Conservation (phyloP, 2,113 vertebrate species). For the Zapornia atra region DNA sequence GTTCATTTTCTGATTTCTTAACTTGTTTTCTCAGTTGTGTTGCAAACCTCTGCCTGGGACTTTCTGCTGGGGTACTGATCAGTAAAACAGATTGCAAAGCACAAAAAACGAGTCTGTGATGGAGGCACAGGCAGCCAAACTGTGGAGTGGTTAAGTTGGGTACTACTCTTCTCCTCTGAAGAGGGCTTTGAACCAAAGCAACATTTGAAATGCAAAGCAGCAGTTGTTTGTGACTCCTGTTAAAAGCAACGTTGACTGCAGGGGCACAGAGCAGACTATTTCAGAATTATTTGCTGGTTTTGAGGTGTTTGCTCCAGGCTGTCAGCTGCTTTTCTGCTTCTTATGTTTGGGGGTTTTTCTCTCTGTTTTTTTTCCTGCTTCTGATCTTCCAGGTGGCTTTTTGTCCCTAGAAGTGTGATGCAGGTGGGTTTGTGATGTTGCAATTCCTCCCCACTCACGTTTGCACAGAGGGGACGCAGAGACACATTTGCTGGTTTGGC, state of each 20-base stretch:
- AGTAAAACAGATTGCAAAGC: not conserved
- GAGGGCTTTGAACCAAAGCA: not conserved
- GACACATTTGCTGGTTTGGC: not conserved
- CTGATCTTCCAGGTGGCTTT: not conserved
- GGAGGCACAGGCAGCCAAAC: not conserved
- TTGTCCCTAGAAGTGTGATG: accelerated
- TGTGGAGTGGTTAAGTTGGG: not conserved
- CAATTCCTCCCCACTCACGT: not conserved
- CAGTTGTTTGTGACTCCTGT: not conserved
- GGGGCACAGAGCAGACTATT: not conserved
- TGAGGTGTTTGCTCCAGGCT: not conserved
- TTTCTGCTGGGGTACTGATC: not conserved
- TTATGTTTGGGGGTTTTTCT: no score
- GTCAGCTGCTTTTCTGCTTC: not conserved
- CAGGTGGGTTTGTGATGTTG: accelerated
- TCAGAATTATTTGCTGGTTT: not conserved
- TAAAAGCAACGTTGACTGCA: not conserved
- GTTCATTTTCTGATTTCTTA: not conserved
- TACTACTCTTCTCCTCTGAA: not conserved
- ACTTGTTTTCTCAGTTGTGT: not conserved
- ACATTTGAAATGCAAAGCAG: not conserved
- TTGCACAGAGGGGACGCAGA: not conserved
- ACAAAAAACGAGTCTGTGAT: not conserved
- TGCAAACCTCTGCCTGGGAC: not conserved
- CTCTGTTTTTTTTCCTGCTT: not conserved